Conservation (phyloP, 1,140 invertebrate species). For the Theocolax elegans region DNA sequence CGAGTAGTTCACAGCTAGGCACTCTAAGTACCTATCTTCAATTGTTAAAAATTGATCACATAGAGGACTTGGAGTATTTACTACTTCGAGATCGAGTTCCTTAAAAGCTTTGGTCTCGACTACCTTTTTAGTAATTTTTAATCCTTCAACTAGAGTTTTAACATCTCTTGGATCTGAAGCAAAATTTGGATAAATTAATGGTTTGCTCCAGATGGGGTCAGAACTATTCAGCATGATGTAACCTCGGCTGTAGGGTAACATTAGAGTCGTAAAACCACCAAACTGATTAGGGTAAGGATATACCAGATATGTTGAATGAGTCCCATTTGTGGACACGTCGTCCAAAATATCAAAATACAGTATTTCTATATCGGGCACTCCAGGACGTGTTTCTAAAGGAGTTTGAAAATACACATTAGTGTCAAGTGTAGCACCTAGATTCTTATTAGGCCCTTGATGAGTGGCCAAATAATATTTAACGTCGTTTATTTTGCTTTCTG, state of each 20-base stretch:
- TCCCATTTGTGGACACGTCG: neutral
- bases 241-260: too few species aligned
- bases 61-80: constrained; percentile 56
- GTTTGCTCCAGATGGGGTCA: too few species aligned
- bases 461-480: constrained; percentile 57
- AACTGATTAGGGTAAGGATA: neutral
- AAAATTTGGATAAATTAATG: too few species aligned
- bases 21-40: constrained; percentile 73
- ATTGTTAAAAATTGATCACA: too few species aligned
- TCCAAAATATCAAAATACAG: neutral
- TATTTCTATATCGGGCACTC: neutral
- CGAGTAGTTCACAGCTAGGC: constrained; percentile 70
- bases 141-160: neutral
- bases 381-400: neutral
- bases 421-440: too few species aligned
- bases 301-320: neutral
- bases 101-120: neutral
- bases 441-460: neutral
- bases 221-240: too few species aligned
- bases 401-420: too few species aligned
- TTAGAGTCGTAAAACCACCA: too few species aligned
- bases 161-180: neutral
- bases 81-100: constrained; percentile 39
- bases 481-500: constrained; percentile 72
- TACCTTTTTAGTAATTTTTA: neutral